Evolutionary conservation across 2,797 vertebrate species (phyloP), one percentile per base, ranked within the genome.

Genomic region (Denticeps clupeoides): DNA sequence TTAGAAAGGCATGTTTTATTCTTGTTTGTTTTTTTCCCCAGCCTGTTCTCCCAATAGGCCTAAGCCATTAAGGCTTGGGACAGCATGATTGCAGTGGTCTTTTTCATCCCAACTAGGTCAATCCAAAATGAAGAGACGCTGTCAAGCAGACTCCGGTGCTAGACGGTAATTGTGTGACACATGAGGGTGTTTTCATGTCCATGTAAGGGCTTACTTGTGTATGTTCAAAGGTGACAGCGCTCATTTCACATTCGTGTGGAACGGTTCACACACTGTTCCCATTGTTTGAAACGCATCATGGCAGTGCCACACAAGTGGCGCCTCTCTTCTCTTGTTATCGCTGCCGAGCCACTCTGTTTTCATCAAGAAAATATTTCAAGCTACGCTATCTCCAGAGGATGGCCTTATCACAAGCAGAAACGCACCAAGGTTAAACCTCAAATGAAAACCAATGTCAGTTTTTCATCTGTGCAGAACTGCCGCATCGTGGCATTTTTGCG

Each of bases 231-330:
- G 58, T 51, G 47, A 46, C 44, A 37, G 49, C 49, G 29, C 58
- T 60, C 43, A 64, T 64, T 62, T 18, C 27, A 52, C 40, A 61
- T 65, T 59, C 60, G 45, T 40, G 47, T 54, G 40, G 43, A 47
- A 42, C 13, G 47, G 23, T 11, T 38, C 46, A 55, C 38, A 31
- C 38, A 35, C 33, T 54, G 47, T 46, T 43, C 42, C 53, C 28
- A 13, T 56, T 37, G 49, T 62, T 51, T 50, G 47, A 46, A 51
- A 64, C 64, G 49, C 47, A 53, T 49, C 49, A 51, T 38, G 46
- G 46, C 46, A 53, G 33, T 15, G 28, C 41, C 58, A 54, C 55
- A 51, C 55, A 59, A 48, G 42, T 27, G 46, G 47, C 57, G 48
- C n/a, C 38, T 53, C 50, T 48, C 49, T 52, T 52, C 41, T 37